phyloP scores from a whole-genome alignment of 2,888 invertebrate genomes.

The Limnephilus rhombicus region DNA sequence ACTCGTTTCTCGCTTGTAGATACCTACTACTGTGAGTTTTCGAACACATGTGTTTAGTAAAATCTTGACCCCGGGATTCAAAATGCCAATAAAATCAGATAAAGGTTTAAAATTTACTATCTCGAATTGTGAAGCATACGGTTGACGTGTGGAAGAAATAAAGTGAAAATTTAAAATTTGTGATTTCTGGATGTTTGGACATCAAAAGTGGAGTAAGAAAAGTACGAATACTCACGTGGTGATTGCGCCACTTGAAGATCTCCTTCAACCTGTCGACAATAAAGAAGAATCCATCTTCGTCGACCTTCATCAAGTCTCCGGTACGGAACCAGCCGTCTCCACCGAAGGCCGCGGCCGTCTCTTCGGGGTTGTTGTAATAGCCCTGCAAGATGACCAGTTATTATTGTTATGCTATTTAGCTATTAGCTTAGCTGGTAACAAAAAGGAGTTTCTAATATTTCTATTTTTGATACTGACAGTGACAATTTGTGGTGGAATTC shows the following conservation, averaged over 20 bases:
- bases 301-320: slow-evolving; percentile 70
- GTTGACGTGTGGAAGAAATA: not conserved
- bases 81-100: too few species aligned
- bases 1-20: too few species aligned
- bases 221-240: slow-evolving; percentile 67
- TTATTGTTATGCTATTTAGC: not conserved
- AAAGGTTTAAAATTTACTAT: not conserved
- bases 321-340: slow-evolving; percentile 69
- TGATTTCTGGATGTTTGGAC: not conserved
- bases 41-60: too few species aligned
- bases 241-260: slow-evolving; percentile 69
- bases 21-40: too few species aligned
- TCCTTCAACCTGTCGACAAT: slow-evolving; percentile 70
- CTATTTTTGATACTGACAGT: too few species aligned
- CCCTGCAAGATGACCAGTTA: slow-evolving; percentile 51
- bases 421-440: not conserved
- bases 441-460: not conserved
- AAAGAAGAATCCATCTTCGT: slow-evolving; percentile 69
- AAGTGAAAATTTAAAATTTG: not conserved
- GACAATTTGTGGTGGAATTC: too few species aligned
- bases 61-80: too few species aligned
- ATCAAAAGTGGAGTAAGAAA: not conserved
- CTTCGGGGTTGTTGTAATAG: slow-evolving; percentile 69
- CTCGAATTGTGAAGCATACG: not conserved
- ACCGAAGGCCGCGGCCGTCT: slow-evolving; percentile 61